Conservation (phyloP, 2,888 invertebrate species). For the Lepidochrysops patricia region DNA sequence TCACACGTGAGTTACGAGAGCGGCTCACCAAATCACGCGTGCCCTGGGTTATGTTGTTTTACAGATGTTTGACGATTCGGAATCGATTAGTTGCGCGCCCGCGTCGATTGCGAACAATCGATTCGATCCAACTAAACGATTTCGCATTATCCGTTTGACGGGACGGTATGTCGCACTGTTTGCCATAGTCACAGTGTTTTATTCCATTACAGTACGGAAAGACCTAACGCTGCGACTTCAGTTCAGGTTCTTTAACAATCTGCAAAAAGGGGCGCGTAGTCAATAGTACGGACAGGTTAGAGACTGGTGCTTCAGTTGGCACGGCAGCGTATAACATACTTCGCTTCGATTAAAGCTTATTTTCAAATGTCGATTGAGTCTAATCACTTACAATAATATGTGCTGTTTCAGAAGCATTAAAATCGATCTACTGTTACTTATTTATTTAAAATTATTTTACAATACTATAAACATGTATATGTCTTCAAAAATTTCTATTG, state of each 20-base stretch:
- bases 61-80: slow-evolving; percentile 13
- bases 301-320: slow-evolving; percentile 54
- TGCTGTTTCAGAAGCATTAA: slow-evolving; percentile 48
- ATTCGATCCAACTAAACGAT: slow-evolving; percentile 17
- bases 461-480: neutral
- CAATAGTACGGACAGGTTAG: slow-evolving; percentile 76
- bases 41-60: slow-evolving; percentile 21
- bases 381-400: slow-evolving; percentile 41
- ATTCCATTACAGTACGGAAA: slow-evolving; percentile 92
- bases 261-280: slow-evolving; percentile 90
- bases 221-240: slow-evolving; percentile 95
- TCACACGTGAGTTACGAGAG: slow-evolving; percentile 65
- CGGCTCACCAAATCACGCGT: slow-evolving; percentile 45
- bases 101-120: neutral
- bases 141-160: slow-evolving; percentile 20
- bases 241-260: slow-evolving; percentile 96
- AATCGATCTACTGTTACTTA: slow-evolving; percentile 1
- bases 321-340: slow-evolving; percentile 61
- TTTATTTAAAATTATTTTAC: neutral
- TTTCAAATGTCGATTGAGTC: slow-evolving; percentile 49
- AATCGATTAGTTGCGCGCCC: slow-evolving; percentile 21
- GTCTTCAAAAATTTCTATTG: too few relatives aligned
- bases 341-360: slow-evolving; percentile 61
- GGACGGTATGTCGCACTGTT: slow-evolving; percentile 22
- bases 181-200: slow-evolving; percentile 56